Evolutionary conservation across 2,888 invertebrate genomes (phyloP), one percentile per base, ranked within the genome.

Genomic region (Neria commutata): DNA sequence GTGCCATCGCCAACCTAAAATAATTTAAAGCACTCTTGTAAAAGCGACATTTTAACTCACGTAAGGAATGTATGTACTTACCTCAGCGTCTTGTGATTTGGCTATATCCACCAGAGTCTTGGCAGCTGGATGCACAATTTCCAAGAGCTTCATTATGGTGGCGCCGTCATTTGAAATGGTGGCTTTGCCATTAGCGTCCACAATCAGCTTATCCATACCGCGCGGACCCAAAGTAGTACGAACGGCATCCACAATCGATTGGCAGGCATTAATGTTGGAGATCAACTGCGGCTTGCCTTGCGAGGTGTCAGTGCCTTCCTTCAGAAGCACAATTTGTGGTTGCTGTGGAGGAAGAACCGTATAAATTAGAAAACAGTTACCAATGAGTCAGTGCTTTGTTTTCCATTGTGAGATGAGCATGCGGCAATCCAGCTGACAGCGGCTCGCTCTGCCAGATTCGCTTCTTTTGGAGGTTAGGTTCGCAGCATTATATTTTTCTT

Each of bases 131-230:
- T 99, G 99, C 21, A 99, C 90, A 73, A 99, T 92, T 75, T 99
- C 98, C 71, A 99, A 79, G n/a, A 97, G 86, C 83, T 98, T 98
- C 88, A 99, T 89, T 64, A 99, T 98, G 0, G 99, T 99, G 5
- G 99, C 99, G 14, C 99, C 99, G 83, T 99, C 99, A 78, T 99
- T 99, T 1, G 98, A 98, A 69, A 99, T 98, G 2, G 97, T 97
- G 0, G 97, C 92, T 78, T 93, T 95, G 58, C 96, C 95, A 67
- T 86, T 86, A 63, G 87, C 86, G 77, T 95, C 92, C 0, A 99
- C 97, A 61, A 99, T 95, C 53, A 99, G 85, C 81, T 99, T 99
- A 83, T 99, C 99, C 97, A 99, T 96, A 65, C 99, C 99, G 25
- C 99, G 88, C 5, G 99, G 99, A 46, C 99, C 99, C 42, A 99